Evolutionary conservation across 2,113 vertebrate genomes (phyloP).

Genomic region (Heterocephalus glaber): DNA sequence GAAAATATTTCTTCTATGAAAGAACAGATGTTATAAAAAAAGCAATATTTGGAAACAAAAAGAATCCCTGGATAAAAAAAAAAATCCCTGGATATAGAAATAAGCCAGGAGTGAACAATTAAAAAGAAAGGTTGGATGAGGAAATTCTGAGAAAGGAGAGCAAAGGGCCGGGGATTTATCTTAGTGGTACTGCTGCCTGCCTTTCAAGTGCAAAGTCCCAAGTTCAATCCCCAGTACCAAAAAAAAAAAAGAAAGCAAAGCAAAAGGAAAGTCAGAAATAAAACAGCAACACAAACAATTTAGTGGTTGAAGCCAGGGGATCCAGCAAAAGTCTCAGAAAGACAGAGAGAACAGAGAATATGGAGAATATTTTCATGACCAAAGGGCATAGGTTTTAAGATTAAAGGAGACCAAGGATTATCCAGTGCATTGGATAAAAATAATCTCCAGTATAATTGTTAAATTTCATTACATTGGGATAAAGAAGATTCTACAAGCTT

Average conservation of each 20-base stretch:
- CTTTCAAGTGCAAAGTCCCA: no score
- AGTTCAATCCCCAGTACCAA: no score
- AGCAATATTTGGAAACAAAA: conserved; percentile 24
- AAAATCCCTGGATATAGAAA: background rate
- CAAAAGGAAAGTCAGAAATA: background rate
- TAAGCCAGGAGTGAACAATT: background rate
- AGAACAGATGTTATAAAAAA: background rate
- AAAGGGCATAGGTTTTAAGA: background rate
- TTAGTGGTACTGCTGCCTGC: no score
- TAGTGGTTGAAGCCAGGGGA: background rate
- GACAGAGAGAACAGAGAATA: background rate
- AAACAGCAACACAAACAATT: conserved; percentile 1
- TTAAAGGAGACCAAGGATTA: background rate
- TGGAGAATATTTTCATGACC: background rate
- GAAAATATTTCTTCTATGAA: conserved; percentile 26
- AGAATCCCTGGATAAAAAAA: background rate
- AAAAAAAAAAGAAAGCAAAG: conserved; percentile 23
- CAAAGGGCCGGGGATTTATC: no score
- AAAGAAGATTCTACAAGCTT: conserved; percentile 5
- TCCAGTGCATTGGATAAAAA: background rate
- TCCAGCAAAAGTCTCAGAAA: conserved; percentile 13
- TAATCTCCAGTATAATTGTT: background rate
- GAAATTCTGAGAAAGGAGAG: background rate
- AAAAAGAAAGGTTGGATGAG: background rate
- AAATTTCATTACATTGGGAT: conserved; percentile 22